Evolutionary conservation across 1,140 invertebrate species (phyloP).

Genomic region (Danaus plexippus): DNA sequence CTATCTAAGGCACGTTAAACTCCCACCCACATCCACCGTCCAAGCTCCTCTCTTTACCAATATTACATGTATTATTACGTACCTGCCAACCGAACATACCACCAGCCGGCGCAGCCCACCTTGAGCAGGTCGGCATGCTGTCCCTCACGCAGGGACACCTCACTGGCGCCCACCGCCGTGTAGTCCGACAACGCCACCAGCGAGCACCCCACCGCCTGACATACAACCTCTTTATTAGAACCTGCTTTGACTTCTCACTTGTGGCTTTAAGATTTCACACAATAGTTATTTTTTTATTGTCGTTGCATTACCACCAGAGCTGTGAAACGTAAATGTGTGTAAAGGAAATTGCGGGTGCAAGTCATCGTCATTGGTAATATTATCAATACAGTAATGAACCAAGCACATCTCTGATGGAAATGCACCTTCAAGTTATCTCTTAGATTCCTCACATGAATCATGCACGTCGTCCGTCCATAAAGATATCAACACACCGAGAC

Average conservation of each 20-base stretch:
- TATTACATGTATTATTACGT: constrained; percentile 26
- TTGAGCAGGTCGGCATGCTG: constrained; percentile 90
- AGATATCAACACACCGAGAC: constrained; percentile 15
- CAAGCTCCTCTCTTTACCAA: no score
- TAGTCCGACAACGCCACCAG: constrained; percentile 93
- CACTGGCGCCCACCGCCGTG: constrained; percentile 88
- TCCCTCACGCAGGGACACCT: constrained; percentile 90
- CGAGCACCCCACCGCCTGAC: constrained; percentile 75
- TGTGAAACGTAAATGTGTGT: no score
- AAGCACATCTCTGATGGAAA: neutral
- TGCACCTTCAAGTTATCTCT: neutral
- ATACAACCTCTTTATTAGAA: neutral
- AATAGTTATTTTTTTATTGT: no score
- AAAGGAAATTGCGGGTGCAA: no score
- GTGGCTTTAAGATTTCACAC: no score
- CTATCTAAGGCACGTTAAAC: no score
- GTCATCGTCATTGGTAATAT: no score
- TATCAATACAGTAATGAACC: no score
- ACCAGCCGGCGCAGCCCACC: constrained; percentile 95
- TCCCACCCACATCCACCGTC: no score
- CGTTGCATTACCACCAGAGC: no score
- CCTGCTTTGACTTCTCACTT: no score
- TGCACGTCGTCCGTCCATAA: neutral
- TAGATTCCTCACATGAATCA: neutral
- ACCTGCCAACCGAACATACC: constrained; percentile 90